phyloP scores from a whole-genome alignment of 2,888 invertebrate species.

The Drosophila niveifrons region DNA sequence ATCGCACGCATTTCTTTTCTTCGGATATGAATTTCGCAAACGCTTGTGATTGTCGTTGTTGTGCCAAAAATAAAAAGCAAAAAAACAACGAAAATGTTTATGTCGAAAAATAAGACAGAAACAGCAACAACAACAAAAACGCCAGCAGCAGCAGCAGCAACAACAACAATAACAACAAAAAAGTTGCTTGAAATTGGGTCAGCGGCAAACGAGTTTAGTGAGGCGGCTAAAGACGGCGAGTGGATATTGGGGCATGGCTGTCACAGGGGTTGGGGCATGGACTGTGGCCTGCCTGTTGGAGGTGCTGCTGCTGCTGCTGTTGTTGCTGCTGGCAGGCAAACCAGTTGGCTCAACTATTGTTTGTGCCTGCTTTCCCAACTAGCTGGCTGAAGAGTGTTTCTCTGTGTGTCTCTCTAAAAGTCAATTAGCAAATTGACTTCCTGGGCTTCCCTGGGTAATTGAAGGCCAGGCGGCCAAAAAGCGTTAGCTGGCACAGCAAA shows the following conservation, averaged over 20 bases:
- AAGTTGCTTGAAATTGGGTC: conserved; percentile 73
- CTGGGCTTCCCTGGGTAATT: conserved; percentile 35
- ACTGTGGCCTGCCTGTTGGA: conserved; percentile 11
- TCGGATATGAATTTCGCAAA: conserved; percentile 7
- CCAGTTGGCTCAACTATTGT: conserved; percentile 57
- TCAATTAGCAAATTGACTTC: conserved; percentile 49
- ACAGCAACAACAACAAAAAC: conserved; percentile 35
- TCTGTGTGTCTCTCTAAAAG: conserved; percentile 11
- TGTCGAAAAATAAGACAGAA: conserved; percentile 28
- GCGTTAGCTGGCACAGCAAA: neutral
- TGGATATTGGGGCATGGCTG: conserved; percentile 20
- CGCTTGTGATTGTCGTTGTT: conserved; percentile 21
- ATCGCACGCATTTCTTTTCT: conserved; percentile 45
- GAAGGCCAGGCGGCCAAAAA: conserved; percentile 49
- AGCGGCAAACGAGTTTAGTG: conserved; percentile 71
- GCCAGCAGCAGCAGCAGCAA: conserved; percentile 32
- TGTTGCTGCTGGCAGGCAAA: conserved; percentile 35
- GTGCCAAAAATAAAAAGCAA: conserved; percentile 29
- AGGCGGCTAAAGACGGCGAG: conserved; percentile 28
- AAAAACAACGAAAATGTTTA: conserved; percentile 12
- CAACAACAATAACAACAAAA: conserved; percentile 55
- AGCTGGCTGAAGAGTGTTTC: neutral
- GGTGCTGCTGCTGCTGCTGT: neutral
- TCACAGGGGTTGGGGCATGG: conserved; percentile 10
- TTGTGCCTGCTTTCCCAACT: conserved; percentile 10